These are phyloP conservation scores for Drosophila rufa DNA, from an alignment of 1,140 invertebrate species.

Conservation along the genomic window DNA sequence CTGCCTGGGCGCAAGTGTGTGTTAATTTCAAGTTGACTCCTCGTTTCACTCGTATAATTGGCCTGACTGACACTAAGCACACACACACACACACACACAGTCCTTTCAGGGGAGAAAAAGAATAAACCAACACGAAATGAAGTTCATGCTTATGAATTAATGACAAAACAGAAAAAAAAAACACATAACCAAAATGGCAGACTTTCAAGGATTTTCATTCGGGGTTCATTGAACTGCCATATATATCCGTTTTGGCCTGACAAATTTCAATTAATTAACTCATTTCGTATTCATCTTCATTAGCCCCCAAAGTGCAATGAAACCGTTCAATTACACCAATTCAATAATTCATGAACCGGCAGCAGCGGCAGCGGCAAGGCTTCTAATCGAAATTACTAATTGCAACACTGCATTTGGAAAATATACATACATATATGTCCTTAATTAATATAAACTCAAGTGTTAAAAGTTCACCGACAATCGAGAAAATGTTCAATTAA, in stretches of 20 bases:
- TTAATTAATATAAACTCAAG: not conserved
- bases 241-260: slow-evolving; percentile 1
- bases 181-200: slow-evolving; percentile 10
- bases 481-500: not conserved
- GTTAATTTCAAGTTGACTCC: slow-evolving; percentile 69
- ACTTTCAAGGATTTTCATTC: slow-evolving; percentile 11
- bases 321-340: slow-evolving; percentile 34
- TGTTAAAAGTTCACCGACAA: not conserved
- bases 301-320: slow-evolving; percentile 39
- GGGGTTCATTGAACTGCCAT: slow-evolving; percentile 30
- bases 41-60: slow-evolving; percentile 64
- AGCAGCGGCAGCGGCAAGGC: too few relatives aligned
- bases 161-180: slow-evolving; percentile 38
- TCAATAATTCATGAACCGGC: slow-evolving; percentile 36
- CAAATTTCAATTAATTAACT: slow-evolving; percentile 56
- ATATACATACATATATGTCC: not conserved
- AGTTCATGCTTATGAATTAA: slow-evolving; percentile 82
- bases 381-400: slow-evolving; percentile 16
- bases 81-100: slow-evolving; percentile 18
- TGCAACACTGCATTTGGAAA: slow-evolving; percentile 11
- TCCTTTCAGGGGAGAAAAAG: slow-evolving; percentile 27
- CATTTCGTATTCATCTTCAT: slow-evolving; percentile 54
- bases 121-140: slow-evolving; percentile 55
- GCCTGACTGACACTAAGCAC: slow-evolving; percentile 51
- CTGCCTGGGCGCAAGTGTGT: slow-evolving; percentile 42